Percentiles rank a stretch among this genome's conserved stretches.
These are phyloP conservation scores for Cephus runcator DNA, from an alignment of 2,888 invertebrate genomes.

Conservation along the genomic window DNA sequence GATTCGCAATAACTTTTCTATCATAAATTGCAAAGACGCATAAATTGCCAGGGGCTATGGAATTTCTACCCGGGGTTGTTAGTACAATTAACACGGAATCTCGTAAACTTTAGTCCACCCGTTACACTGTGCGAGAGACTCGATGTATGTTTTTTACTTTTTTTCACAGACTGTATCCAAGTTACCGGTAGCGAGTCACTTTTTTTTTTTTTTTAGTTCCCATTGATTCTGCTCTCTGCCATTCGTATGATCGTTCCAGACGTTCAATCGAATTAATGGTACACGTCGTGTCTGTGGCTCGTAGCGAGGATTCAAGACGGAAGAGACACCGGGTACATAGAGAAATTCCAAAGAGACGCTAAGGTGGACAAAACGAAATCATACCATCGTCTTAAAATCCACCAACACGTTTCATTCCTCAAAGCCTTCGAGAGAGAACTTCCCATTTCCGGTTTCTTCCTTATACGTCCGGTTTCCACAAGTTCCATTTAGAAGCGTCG, in stretches of 20 bases:
- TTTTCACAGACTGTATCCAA: neutral
- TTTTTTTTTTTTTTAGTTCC: neutral
- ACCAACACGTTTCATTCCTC: neutral
- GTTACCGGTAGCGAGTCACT: neutral
- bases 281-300: neutral
- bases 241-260: neutral
- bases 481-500: neutral
- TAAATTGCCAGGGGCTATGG: neutral
- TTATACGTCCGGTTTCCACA: neutral
- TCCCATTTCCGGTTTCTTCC: neutral
- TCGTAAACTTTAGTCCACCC: conserved; percentile 36
- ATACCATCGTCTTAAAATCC: neutral
- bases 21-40: neutral
- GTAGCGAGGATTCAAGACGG: neutral
- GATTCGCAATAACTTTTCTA: neutral
- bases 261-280: neutral
- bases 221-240: neutral
- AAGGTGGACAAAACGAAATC: neutral
- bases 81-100: conserved; percentile 47
- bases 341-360: neutral
- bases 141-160: neutral
- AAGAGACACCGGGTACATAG: neutral
- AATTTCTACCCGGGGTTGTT: neutral
- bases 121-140: neutral
- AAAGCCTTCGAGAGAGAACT: neutral